These are phyloP conservation scores for Horisme vitalbata DNA, from an alignment of 2,888 invertebrate genomes.

Conservation along the genomic window DNA sequence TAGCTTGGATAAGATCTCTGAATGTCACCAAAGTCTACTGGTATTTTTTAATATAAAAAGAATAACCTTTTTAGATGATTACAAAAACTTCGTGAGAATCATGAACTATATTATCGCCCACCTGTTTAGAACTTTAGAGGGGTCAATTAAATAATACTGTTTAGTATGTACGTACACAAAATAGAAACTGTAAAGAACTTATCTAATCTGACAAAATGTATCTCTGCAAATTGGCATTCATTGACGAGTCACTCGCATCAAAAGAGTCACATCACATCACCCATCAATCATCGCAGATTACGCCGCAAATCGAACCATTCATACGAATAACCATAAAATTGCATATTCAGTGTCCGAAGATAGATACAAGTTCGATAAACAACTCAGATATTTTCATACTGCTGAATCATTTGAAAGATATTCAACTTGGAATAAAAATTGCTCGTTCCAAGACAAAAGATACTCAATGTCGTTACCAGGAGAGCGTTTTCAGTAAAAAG, in stretches of 20 bases:
- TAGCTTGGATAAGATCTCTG: slow-evolving; percentile 77
- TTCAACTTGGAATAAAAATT: slow-evolving; percentile 51
- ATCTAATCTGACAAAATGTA: slow-evolving; percentile 35
- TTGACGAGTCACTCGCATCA: slow-evolving; percentile 59
- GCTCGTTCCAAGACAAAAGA: slow-evolving; percentile 52
- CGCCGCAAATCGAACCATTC: slow-evolving; percentile 62
- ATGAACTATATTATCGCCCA: slow-evolving; percentile 24
- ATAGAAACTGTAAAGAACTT: slow-evolving; percentile 15
- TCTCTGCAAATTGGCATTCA: slow-evolving; percentile 49
- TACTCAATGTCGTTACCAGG: slow-evolving; percentile 45
- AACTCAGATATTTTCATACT: slow-evolving; percentile 58
- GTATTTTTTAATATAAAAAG: slow-evolving; percentile 67
- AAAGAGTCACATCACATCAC: slow-evolving; percentile 50
- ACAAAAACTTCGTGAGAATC: slow-evolving; percentile 63
- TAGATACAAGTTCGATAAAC: slow-evolving; percentile 51
- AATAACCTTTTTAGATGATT: slow-evolving; percentile 66
- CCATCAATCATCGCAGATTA: slow-evolving; percentile 68
- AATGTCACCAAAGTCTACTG: slow-evolving; percentile 75
- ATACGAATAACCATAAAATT: slow-evolving; percentile 65
- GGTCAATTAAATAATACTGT: neutral
- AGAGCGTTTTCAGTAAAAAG: slow-evolving; percentile 46
- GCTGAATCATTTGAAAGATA: slow-evolving; percentile 56
- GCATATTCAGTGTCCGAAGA: slow-evolving; percentile 63
- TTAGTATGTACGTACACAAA: neutral
- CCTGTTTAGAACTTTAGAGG: slow-evolving; percentile 23